Percentiles rank a stretch among this genome's conserved stretches.
These are phyloP conservation scores for Numenius arquata DNA, from an alignment of 2,113 vertebrate genomes.

Conservation along the genomic window DNA sequence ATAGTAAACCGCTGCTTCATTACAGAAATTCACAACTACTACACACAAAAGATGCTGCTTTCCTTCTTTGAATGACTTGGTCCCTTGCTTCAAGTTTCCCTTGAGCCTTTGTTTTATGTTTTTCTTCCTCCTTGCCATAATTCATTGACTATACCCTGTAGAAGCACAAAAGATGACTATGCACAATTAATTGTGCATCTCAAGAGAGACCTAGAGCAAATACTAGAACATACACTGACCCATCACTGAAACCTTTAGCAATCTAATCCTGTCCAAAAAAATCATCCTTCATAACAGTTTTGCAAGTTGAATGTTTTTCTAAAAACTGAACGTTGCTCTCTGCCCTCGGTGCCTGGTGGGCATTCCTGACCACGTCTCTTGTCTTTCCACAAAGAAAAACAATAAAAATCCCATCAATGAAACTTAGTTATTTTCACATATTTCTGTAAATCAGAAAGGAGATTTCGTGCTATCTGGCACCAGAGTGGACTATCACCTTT, in stretches of 20 bases:
- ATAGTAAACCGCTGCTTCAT: neutral
- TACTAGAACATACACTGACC: neutral
- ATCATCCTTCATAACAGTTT: neutral
- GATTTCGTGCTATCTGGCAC: neutral
- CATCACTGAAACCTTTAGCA: neutral
- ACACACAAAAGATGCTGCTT: neutral
- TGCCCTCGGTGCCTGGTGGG: too few species aligned
- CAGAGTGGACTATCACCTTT: neutral
- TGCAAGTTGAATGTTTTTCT: neutral
- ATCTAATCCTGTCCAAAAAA: neutral
- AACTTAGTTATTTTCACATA: neutral
- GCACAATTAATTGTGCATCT: neutral
- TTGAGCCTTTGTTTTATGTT: conserved; percentile 31
- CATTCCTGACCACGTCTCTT: neutral
- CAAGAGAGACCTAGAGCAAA: neutral
- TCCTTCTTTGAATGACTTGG: conserved; percentile 17
- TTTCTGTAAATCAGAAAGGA: neutral
- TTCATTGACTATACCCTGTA: neutral
- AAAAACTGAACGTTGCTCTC: neutral
- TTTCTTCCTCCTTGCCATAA: conserved; percentile 45
- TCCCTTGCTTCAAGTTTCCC: neutral
- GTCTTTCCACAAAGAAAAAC: neutral
- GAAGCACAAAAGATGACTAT: neutral
- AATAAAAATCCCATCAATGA: neutral
- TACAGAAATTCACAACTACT: neutral